Base-by-base conservation (phyloP, 2,888 invertebrate species). In the Mesorhabditis belari region DNA sequence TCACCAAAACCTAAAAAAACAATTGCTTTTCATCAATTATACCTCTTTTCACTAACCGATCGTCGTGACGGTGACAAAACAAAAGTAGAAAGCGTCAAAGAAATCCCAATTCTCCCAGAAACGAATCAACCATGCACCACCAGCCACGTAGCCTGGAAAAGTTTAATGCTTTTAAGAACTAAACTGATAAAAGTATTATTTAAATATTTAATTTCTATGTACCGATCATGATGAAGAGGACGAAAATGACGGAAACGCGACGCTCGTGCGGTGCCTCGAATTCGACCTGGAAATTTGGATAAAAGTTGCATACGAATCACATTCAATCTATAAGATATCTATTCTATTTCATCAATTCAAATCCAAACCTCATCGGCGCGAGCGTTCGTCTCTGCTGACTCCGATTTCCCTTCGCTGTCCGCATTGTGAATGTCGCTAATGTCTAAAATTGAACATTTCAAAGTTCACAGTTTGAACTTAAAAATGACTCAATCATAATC, bases 11-110 rank as follows among this genome's bases (percentile, higher is more conserved):
- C 78, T 79, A 54, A 27, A 66, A 61, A 63, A 12, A 55, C 21
- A 55, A 12, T 6, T 6, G 25, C 4, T 21, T 51, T 26, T 9
- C 9, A 26, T 25, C 3, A 28, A 24, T n/a, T n/a, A n/a, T n/a
- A 50, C 44, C 6, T 19, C 19, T 9, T 21, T 6, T 21, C 21
- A 54, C 62, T 55, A 55, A 75, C 79, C 81, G 65, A 81, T 81
- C 4, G 81, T 81, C 27, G 81, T 81, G 54, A 81, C 81, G 49
- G 81, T 81, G 57, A 81, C 81, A 62, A 80, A 79, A 64, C 81
- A 81, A 62, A 81, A 81, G 64, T 81, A 81, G 63, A 81, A 81
- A 17, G 80, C 77, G 49, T 81, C 81, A 63, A 81, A 77, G 61
- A 80, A 81, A 23, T 67, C 70, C 81, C 81, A 81, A 35, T 70